These are phyloP conservation scores for Pharmacophagus antenor DNA, from an alignment of 2,888 invertebrate species.

Conservation along the genomic window DNA sequence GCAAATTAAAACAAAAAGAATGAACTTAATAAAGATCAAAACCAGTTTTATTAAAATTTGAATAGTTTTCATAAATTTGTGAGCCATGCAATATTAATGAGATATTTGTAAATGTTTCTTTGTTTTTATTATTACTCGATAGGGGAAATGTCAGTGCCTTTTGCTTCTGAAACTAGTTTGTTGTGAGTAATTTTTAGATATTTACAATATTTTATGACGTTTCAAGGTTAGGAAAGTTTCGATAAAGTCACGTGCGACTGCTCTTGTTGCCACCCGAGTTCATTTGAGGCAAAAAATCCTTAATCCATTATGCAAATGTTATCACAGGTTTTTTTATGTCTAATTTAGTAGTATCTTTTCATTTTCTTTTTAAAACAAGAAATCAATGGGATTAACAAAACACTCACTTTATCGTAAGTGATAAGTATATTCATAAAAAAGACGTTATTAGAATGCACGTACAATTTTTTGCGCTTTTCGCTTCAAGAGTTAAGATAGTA, in stretches of 20 bases:
- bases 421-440: too few relatives aligned
- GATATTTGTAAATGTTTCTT: constrained; percentile 45
- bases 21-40: constrained; percentile 32
- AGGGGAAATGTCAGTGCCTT: constrained; percentile 9
- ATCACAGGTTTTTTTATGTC: too few relatives aligned
- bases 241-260: constrained; percentile 33
- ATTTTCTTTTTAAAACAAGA: too few relatives aligned
- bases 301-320: not conserved
- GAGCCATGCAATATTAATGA: constrained; percentile 57
- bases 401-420: too few relatives aligned
- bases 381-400: too few relatives aligned
- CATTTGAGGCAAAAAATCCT: not conserved
- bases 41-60: constrained; percentile 28
- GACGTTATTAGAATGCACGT: too few relatives aligned
- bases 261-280: not conserved
- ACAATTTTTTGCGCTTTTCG: too few relatives aligned
- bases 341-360: too few relatives aligned
- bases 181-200: constrained; percentile 41
- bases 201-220: constrained; percentile 38
- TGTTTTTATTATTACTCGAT: constrained; percentile 35
- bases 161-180: constrained; percentile 40
- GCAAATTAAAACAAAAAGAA: constrained; percentile 31
- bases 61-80: constrained; percentile 60
- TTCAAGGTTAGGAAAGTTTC: constrained; percentile 56
- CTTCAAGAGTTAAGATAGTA: too few relatives aligned